These are phyloP conservation scores for Calyptommatus sinebrachiatus DNA, from an alignment of 2,113 vertebrate species.

Conservation along the genomic window DNA sequence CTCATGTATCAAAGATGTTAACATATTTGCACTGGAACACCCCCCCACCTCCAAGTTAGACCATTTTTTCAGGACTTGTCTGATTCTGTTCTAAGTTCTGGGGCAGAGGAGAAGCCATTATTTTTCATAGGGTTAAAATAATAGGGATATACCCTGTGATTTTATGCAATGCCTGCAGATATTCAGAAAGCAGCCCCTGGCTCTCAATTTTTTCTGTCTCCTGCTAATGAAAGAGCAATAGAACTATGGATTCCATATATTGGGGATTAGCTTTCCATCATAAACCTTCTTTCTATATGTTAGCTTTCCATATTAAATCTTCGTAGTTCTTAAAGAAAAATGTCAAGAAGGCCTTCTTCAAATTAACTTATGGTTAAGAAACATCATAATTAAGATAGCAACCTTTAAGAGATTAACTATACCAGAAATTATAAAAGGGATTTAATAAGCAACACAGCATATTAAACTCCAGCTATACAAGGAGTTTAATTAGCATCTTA, in stretches of 20 bases:
- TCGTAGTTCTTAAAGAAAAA: too few species aligned
- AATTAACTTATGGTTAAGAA: neutral
- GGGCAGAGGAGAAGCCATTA: too few species aligned
- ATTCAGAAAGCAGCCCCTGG: neutral
- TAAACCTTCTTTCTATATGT: too few species aligned
- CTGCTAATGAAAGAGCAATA: neutral
- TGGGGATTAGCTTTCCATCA: neutral
- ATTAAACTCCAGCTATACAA: neutral
- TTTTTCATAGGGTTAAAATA: too few species aligned
- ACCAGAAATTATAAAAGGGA: too few species aligned
- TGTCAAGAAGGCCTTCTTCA: neutral
- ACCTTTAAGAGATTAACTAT: neutral
- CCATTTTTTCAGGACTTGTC: too few species aligned
- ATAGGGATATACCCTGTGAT: too few species aligned
- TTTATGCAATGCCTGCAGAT: neutral
- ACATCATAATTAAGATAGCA: neutral
- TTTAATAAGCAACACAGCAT: neutral
- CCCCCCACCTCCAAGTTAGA: too few species aligned
- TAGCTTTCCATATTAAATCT: too few species aligned
- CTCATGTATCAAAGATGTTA: neutral
- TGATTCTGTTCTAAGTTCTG: neutral
- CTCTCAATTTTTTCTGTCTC: neutral
- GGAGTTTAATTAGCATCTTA: neutral
- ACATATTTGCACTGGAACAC: too few species aligned
- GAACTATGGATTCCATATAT: neutral